These are phyloP conservation scores for Saccostrea echinata DNA, from an alignment of 1,140 invertebrate species.

Conservation along the genomic window DNA sequence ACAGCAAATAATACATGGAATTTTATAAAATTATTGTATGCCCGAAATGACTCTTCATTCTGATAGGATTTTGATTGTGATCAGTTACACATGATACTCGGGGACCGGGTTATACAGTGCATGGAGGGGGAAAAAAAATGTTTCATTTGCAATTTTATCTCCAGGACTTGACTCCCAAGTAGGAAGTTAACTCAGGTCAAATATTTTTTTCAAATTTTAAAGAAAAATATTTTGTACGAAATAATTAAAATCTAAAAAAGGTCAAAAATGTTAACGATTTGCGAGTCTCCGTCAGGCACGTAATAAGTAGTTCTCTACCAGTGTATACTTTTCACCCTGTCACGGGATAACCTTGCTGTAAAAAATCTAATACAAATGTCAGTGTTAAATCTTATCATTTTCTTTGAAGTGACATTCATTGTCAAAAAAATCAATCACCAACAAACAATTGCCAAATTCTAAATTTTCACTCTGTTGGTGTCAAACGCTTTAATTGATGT, in stretches of 20 bases:
- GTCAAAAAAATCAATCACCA: constrained; percentile 5
- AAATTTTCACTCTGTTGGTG: neutral
- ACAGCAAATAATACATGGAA: constrained; percentile 12
- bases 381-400: constrained; percentile 5
- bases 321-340: neutral
- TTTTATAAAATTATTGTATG: constrained; percentile 4
- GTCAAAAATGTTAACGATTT: neutral
- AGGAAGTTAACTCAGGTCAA: constrained; percentile 8
- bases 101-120: neutral
- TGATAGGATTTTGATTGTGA: neutral
- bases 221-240: neutral
- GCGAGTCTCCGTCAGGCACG: neutral
- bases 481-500: neutral
- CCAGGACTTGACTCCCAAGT: neutral
- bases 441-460: constrained; percentile 16
- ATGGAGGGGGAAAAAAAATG: neutral
- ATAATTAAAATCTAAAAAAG: neutral
- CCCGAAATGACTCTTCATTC: neutral
- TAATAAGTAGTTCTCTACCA: neutral
- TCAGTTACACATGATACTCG: neutral
- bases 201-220: neutral
- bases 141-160: neutral
- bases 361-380: constrained; percentile 6
- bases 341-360: neutral
- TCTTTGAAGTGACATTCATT: constrained; percentile 21